A percentile compares a stretch with the other conserved stretches of the same genome.
Evolutionary conservation across 2,797 vertebrate species (phyloP).

Genomic region (Spinibarbus caldwelli): DNA sequence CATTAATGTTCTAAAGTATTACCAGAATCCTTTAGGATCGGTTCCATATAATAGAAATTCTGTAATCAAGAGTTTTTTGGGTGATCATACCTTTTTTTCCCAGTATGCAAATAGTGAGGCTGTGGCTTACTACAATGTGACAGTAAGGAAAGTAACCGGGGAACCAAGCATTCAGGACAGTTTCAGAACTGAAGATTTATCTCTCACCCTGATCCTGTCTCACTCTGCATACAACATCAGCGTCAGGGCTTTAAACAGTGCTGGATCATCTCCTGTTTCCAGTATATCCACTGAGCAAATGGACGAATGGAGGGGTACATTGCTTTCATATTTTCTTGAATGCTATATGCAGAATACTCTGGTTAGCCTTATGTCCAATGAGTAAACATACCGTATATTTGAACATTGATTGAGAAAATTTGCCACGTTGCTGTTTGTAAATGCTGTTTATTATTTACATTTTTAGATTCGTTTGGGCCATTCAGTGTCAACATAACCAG

Average conservation of each 20-base stretch:
- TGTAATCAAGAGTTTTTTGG: background rate
- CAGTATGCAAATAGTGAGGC: constrained; percentile 69
- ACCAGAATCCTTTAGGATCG: background rate
- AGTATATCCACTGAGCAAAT: constrained; percentile 35
- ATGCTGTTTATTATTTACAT: background rate
- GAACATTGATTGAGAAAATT: background rate
- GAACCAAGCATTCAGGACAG: constrained; percentile 13
- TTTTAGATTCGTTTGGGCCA: constrained; percentile 67
- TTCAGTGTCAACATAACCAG: constrained; percentile 72
- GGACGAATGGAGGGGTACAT: constrained; percentile 28
- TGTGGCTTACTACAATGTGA: constrained; percentile 69
- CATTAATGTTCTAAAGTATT: background rate
- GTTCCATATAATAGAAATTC: background rate
- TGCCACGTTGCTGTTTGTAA: background rate
- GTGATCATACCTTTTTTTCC: background rate
- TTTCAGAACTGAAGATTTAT: constrained; percentile 14
- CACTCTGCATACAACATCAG: constrained; percentile 69
- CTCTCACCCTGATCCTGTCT: constrained; percentile 71
- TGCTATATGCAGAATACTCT: background rate
- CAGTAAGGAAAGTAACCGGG: constrained; percentile 73
- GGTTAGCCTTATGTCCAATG: background rate
- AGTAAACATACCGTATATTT: background rate
- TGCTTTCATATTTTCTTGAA: background rate
- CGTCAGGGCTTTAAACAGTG: constrained; percentile 70
- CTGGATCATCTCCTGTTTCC: constrained; percentile 67